A percentile compares a stretch with the other conserved stretches of the same genome.
Conservation (phyloP, 2,888 invertebrate species). For the Pyrochroa serraticornis region DNA sequence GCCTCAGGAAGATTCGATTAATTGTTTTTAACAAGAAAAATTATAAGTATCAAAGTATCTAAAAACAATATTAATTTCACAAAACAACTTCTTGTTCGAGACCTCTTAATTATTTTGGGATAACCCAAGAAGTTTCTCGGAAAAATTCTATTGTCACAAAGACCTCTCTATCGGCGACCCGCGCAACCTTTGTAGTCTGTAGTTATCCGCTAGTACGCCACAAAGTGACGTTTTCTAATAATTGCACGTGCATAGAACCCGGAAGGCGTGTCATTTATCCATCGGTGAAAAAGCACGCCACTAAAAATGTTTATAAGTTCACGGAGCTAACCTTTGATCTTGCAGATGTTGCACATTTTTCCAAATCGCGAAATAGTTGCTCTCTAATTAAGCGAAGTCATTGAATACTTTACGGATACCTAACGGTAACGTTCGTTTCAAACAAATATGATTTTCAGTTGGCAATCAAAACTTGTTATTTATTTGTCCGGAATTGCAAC, state of each 20-base stretch:
- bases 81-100: no score
- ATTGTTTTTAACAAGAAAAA: no score
- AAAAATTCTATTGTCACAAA: no score
- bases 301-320: slow-evolving; percentile 51
- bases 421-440: slow-evolving; percentile 49
- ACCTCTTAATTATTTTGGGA: no score
- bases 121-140: no score
- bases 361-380: slow-evolving; percentile 43
- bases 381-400: slow-evolving; percentile 50
- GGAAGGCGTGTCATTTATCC: slow-evolving; percentile 49
- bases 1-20: no score
- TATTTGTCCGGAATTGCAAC: background rate
- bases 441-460: slow-evolving; percentile 47
- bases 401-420: slow-evolving; percentile 43
- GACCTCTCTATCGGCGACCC: no score
- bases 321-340: slow-evolving; percentile 50
- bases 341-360: slow-evolving; percentile 47
- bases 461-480: background rate
- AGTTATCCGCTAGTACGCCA: slow-evolving; percentile 5
- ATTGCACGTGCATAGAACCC: slow-evolving; percentile 44
- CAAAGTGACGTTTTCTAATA: slow-evolving; percentile 39
- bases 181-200: no score
- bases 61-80: no score
- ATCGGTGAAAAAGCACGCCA: slow-evolving; percentile 40
- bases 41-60: no score